These are phyloP conservation scores for Orussus abietinus DNA, from an alignment of 1,140 invertebrate species.

Conservation along the genomic window DNA sequence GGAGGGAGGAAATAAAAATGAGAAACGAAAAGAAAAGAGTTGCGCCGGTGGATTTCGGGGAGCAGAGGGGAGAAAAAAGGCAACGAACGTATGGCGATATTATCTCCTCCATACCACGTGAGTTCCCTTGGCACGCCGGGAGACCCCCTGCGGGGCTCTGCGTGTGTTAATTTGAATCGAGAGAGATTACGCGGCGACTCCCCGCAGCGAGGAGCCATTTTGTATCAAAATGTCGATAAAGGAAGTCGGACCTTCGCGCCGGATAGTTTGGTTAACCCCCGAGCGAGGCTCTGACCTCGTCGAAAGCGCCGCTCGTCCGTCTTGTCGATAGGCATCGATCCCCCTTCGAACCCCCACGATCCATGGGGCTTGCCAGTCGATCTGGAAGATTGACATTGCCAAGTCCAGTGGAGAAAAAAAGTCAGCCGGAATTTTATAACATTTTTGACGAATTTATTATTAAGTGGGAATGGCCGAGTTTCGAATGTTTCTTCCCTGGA, in stretches of 20 bases:
- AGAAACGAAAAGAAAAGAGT: constrained; percentile 11
- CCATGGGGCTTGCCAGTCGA: too few species aligned
- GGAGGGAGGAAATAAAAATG: not conserved
- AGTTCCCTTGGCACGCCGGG: constrained; percentile 19
- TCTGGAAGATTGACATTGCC: too few species aligned
- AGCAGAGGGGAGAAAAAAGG: constrained; percentile 29
- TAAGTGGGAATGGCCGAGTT: too few species aligned
- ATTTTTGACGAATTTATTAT: too few species aligned
- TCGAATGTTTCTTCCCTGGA: not conserved
- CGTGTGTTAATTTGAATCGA: constrained; percentile 57
- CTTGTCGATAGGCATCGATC: too few species aligned
- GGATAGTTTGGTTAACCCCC: not conserved
- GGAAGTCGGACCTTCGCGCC: constrained; percentile 33
- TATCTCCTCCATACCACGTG: constrained; percentile 30
- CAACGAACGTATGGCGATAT: constrained; percentile 29
- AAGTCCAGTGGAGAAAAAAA: too few species aligned
- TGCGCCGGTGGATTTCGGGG: constrained; percentile 16
- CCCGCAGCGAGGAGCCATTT: constrained; percentile 53
- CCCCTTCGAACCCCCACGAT: too few species aligned
- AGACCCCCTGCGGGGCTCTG: constrained; percentile 42
- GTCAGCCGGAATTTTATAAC: too few species aligned
- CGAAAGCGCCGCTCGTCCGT: too few species aligned
- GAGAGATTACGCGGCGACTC: constrained; percentile 52
- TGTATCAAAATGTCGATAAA: constrained; percentile 56
- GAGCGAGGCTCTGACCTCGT: too few species aligned